phyloP scores from a whole-genome alignment of 2,888 invertebrate genomes.

The Alloplasta piceator region DNA sequence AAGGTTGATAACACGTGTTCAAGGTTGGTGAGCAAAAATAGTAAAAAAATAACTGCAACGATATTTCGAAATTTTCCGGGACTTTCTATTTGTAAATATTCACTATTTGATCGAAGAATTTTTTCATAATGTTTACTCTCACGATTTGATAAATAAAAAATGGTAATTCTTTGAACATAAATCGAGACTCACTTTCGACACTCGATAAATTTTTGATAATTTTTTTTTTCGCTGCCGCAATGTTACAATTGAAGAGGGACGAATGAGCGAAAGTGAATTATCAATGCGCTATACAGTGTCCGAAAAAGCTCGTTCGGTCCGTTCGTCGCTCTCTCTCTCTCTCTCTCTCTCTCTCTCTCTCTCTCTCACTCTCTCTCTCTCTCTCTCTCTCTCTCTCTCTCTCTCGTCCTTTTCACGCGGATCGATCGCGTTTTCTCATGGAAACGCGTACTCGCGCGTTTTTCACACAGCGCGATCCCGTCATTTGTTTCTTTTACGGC shows the following conservation, averaged over 20 bases:
- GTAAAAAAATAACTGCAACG: background rate
- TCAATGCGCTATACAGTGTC: constrained; percentile 11
- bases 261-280: constrained; percentile 56
- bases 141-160: too few relatives aligned
- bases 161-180: too few relatives aligned
- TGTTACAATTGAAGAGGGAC: background rate
- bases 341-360: constrained; percentile 24
- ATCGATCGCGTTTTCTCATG: background rate
- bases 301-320: constrained; percentile 35
- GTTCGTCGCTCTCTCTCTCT: constrained; percentile 48
- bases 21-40: background rate
- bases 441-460: constrained; percentile 1
- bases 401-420: background rate
- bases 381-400: background rate
- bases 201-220: background rate
- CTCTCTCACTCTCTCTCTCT: constrained; percentile 34
- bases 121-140: too few relatives aligned
- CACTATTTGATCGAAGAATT: too few relatives aligned
- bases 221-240: background rate
- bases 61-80: too few relatives aligned
- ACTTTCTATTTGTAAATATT: too few relatives aligned
- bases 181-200: background rate
- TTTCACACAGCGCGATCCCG: constrained; percentile 39
- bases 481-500: constrained; percentile 42
- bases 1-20: background rate